These are phyloP conservation scores for Leptinotarsa defecta DNA, from an alignment of 1,140 invertebrate species.

Conservation along the genomic window DNA sequence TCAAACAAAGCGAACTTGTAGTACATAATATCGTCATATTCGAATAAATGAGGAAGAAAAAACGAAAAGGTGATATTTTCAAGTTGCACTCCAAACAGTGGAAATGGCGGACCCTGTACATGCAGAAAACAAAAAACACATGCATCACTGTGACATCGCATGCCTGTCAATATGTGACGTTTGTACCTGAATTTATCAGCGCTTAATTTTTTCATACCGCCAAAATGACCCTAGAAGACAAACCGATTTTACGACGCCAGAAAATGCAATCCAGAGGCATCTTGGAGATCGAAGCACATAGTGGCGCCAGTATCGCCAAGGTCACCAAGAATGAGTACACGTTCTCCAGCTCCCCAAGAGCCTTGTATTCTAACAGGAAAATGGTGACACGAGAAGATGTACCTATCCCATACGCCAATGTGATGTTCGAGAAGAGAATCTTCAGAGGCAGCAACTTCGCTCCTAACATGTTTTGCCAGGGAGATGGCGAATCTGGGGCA, in stretches of 20 bases:
- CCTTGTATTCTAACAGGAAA: slow-evolving; percentile 48
- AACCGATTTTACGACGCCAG: slow-evolving; percentile 20
- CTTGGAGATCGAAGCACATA: slow-evolving; percentile 9
- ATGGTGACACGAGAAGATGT: slow-evolving; percentile 42
- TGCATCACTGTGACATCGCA: background rate
- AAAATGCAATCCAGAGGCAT: slow-evolving; percentile 9
- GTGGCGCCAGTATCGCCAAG: background rate
- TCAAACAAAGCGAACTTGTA: too few species aligned
- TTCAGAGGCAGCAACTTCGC: slow-evolving; percentile 74
- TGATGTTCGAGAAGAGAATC: slow-evolving; percentile 85
- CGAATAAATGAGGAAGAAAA: slow-evolving; percentile 15
- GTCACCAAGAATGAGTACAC: slow-evolving; percentile 39
- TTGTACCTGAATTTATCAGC: slow-evolving; percentile 2
- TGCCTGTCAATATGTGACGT: slow-evolving; percentile 15
- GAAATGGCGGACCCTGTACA: too few species aligned
- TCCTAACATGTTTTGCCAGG: slow-evolving; percentile 51
- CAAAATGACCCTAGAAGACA: slow-evolving; percentile 28
- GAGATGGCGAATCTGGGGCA: slow-evolving; percentile 64
- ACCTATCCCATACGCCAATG: slow-evolving; percentile 68
- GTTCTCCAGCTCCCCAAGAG: slow-evolving; percentile 49
- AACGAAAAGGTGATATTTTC: background rate
- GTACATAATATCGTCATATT: background rate
- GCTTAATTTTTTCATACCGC: too few species aligned
- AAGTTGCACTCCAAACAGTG: too few species aligned
- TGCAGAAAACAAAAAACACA: too few species aligned